A percentile compares a stretch with the other conserved stretches of the same genome.
These are phyloP conservation scores for Chamaetylas fuelleborni DNA, from an alignment of 2,113 vertebrate species.

Conservation along the genomic window DNA sequence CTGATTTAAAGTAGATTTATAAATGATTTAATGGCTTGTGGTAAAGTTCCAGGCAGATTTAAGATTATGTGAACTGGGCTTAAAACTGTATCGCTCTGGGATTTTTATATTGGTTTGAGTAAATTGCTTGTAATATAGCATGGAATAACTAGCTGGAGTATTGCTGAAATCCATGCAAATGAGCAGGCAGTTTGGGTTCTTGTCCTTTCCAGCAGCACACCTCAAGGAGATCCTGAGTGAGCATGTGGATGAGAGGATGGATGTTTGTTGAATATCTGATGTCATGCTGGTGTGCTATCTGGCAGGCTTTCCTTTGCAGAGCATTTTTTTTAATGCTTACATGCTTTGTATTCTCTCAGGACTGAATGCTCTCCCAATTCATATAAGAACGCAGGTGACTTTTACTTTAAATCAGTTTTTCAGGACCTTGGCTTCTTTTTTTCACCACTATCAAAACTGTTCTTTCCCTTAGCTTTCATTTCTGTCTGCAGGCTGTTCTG, in stretches of 20 bases:
- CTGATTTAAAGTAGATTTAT: neutral
- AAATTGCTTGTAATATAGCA: neutral
- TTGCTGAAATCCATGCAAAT: neutral
- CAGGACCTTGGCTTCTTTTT: neutral
- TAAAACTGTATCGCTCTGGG: accelerated
- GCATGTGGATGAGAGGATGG: neutral
- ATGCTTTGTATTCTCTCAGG: neutral
- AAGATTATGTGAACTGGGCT: neutral
- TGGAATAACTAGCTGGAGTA: neutral
- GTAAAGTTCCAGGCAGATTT: neutral
- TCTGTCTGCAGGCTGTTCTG: neutral
- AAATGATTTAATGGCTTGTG: neutral
- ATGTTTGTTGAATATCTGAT: neutral
- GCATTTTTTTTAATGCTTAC: neutral
- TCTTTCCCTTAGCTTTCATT: neutral
- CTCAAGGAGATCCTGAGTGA: neutral
- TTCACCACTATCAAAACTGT: neutral
- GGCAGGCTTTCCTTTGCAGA: neutral
- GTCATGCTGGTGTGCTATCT: neutral
- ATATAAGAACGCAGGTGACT: neutral
- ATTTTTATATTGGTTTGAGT: neutral
- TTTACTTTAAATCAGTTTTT: neutral
- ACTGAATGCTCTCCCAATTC: neutral
- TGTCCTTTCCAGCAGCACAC: neutral
- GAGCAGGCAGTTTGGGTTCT: neutral